phyloP scores from a whole-genome alignment of 2,888 invertebrate species.

The Busseola fusca region DNA sequence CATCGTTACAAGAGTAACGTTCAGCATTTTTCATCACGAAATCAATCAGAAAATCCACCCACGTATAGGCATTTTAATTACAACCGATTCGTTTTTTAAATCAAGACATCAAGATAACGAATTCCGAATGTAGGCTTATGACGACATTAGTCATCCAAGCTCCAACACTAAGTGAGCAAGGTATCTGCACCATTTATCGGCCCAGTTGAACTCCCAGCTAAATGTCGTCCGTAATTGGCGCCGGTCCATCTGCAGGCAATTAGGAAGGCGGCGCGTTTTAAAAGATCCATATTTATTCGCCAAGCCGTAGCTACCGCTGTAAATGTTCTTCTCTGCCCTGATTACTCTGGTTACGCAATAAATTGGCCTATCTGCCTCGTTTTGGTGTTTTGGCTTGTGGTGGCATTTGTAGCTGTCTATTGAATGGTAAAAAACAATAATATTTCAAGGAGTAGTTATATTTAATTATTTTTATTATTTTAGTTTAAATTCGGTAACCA shows the following conservation, averaged over 20 bases:
- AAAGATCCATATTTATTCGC: conserved; percentile 86
- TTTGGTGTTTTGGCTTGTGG: conserved; percentile 49
- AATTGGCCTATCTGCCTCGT: conserved; percentile 55
- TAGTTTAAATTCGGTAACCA: too few species aligned
- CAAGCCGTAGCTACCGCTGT: conserved; percentile 67
- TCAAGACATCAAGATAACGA: conserved; percentile 40
- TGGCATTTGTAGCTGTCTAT: conserved; percentile 1
- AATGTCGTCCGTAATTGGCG: conserved; percentile 85
- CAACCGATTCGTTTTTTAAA: conserved; percentile 29
- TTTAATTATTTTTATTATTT: too few species aligned
- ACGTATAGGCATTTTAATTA: conserved; percentile 22
- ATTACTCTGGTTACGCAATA: conserved; percentile 72
- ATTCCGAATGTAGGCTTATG: conserved; percentile 57
- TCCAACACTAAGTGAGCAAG: conserved; percentile 64
- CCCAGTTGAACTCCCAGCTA: conserved; percentile 73
- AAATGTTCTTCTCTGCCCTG: conserved; percentile 71
- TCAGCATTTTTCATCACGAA: background rate
- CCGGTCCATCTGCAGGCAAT: conserved; percentile 87
- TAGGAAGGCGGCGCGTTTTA: conserved; percentile 82
- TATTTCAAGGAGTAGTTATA: too few species aligned
- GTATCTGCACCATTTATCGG: conserved; percentile 81
- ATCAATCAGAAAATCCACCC: conserved; percentile 23
- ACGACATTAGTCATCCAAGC: conserved; percentile 72
- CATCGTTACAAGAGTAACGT: conserved; percentile 14
- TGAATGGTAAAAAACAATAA: background rate